Evolutionary conservation across 2,888 invertebrate genomes (phyloP).

Genomic region (Bombyx huttoni): DNA sequence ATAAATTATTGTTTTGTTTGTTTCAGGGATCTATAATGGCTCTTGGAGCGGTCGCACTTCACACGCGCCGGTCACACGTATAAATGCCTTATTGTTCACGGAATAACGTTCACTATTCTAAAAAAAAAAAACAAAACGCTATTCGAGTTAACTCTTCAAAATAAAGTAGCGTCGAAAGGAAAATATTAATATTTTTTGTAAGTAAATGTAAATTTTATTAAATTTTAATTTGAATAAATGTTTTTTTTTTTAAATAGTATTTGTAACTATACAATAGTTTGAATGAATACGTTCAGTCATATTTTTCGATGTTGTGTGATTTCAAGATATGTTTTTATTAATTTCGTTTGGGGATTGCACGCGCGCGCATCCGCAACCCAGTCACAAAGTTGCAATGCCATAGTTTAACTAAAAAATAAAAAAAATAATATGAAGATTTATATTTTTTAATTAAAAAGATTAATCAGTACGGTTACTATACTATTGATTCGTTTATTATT

Average conservation of each 20-base stretch:
- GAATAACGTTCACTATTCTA: neutral
- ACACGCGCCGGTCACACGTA: constrained; percentile 1
- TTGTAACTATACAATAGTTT: neutral
- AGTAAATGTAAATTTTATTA: neutral
- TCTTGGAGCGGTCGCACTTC: constrained; percentile 5
- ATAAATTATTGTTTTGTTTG: neutral
- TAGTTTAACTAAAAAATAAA: constrained; percentile 32
- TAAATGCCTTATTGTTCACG: neutral
- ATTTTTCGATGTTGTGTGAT: neutral
- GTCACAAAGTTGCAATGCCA: constrained; percentile 67
- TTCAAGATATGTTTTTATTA: neutral
- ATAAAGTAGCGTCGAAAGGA: neutral
- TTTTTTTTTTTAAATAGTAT: neutral
- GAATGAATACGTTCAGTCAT: too few relatives aligned
- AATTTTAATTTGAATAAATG: neutral
- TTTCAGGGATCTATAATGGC: constrained; percentile 25
- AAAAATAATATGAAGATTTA: neutral
- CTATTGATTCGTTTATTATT: constrained; percentile 23
- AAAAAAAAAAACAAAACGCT: neutral
- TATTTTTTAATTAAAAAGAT: neutral
- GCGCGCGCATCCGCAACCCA: constrained; percentile 41
- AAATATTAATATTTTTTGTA: too few relatives aligned
- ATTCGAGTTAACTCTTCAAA: neutral
- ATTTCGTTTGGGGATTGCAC: constrained; percentile 1
- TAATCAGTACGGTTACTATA: constrained; percentile 24